These are phyloP conservation scores for Bergia puertoricense DNA, from an alignment of 92 coral and sea anemone species.

Conservation along the genomic window DNA sequence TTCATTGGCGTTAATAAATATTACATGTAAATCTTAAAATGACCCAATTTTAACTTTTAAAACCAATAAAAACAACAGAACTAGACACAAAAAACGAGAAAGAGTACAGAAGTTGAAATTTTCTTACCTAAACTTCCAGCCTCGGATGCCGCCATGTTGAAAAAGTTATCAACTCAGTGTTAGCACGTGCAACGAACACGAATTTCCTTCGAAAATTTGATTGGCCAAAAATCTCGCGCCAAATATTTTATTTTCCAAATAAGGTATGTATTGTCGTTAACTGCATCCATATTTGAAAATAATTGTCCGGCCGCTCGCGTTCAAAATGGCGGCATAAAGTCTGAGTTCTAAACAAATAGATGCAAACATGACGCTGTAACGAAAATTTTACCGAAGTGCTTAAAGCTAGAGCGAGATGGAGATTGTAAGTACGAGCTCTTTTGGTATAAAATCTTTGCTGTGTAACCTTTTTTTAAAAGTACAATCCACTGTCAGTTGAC, in stretches of 20 bases:
- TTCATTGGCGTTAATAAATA: too few relatives aligned
- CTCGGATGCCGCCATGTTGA: slow-evolving; percentile 53
- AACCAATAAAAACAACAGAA: neutral
- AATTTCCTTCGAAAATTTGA: slow-evolving; percentile 12
- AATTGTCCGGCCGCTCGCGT: neutral
- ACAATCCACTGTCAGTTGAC: neutral
- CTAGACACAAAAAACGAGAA: neutral
- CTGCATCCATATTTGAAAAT: slow-evolving; percentile 25
- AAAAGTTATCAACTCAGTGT: neutral
- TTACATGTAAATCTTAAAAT: neutral
- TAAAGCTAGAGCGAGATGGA: slow-evolving; percentile 21
- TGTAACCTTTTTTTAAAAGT: neutral
- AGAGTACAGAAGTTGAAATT: neutral
- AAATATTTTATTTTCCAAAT: slow-evolving; percentile 14
- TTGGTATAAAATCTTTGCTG: neutral
- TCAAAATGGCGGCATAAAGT: slow-evolving; percentile 20
- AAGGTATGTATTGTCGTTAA: slow-evolving; percentile 37
- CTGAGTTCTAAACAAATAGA: neutral
- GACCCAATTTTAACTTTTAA: neutral
- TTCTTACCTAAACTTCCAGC: slow-evolving; percentile 59
- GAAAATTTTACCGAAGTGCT: neutral
- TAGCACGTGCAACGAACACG: slow-evolving; percentile 46
- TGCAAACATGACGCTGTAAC: neutral
- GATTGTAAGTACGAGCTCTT: slow-evolving; percentile 18
- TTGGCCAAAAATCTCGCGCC: slow-evolving; percentile 72